Evolutionary conservation across 2,888 invertebrate genomes (phyloP), one percentile per base, ranked within the genome.

Genomic region (Ashinkailepas kermadecensis): DNA sequence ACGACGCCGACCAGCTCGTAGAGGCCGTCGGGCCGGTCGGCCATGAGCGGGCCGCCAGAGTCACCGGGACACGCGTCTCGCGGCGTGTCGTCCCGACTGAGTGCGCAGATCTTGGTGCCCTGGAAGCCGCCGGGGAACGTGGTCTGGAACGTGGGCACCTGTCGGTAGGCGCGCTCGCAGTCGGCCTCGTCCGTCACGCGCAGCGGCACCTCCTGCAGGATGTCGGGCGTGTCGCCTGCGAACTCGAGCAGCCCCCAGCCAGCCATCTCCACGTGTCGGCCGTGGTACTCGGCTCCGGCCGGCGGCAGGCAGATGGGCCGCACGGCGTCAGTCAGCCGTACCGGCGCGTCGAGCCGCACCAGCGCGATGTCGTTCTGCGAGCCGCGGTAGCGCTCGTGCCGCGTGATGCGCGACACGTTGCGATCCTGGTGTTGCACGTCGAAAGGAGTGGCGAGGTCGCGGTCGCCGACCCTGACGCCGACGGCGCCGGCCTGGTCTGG

Each of bases 1-100:
- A 95, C 94, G 81, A 95, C 90, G 0, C 95, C 95, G 9, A 92
- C 94, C 83, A 94, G 18, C 56, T 74, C 56, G 56, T 56, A 74
- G 15, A 15, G 6, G 74, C 10, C 54, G 54, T 21, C 74, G 21
- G 15, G n/a, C 15, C 65, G n/a, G n/a, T 10, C 23, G 18, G 13
- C 39, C 74, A 74, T 11, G 21, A 74, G 74, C 18, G 74, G 74
- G 1, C 74, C 74, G 18, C 74, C 74, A 1, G 74, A 56, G 74
- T 74, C 74, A 56, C 18, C 74, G 21, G 13, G 74, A 11, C 74
- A 74, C 10, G 74, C 74, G 74, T 74, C 74, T 10, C 9, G 18
- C 54, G 10, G 21, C 13, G 9, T 18, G 21, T 21, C 56, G 21
- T 11, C 74, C 9, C 15, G 8, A 0, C 21, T 18, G 9, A 11